Evolutionary conservation across 2,113 vertebrate species (phyloP).

Genomic region (Naja naja): DNA sequence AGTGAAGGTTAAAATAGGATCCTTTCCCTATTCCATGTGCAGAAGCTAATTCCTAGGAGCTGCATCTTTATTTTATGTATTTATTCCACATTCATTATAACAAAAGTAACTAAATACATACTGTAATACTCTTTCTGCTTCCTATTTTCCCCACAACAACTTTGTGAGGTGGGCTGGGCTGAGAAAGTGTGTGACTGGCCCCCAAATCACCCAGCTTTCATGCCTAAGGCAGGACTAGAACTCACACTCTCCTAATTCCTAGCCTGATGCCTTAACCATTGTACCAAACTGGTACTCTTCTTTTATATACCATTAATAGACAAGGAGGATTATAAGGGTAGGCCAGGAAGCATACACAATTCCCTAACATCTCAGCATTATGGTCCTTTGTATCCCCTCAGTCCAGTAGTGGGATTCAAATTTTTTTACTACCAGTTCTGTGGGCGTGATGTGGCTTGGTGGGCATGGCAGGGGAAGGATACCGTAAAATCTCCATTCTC

Average conservation of each 20-base stretch:
- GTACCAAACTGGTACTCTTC: background rate
- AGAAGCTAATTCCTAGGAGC: background rate
- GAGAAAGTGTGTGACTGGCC: background rate
- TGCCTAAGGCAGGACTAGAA: background rate
- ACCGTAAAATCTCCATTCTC: no score
- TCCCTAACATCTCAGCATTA: background rate
- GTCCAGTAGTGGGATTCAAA: no score
- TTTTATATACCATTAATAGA: background rate
- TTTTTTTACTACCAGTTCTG: no score
- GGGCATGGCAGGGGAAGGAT: no score
- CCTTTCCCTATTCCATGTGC: background rate
- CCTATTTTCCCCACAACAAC: background rate
- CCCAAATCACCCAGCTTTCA: background rate
- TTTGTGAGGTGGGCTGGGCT: background rate
- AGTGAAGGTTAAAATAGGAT: background rate
- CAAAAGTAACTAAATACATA: background rate
- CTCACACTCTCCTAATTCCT: background rate
- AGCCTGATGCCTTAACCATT: background rate
- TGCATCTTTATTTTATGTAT: background rate
- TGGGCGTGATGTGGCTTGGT: no score
- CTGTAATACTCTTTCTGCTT: background rate
- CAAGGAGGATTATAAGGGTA: background rate
- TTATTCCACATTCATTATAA: background rate
- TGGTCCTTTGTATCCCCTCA: no score
- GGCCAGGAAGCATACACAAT: background rate